Evolutionary conservation across 2,113 vertebrate genomes (phyloP).

Genomic region (Laticauda colubrina): DNA sequence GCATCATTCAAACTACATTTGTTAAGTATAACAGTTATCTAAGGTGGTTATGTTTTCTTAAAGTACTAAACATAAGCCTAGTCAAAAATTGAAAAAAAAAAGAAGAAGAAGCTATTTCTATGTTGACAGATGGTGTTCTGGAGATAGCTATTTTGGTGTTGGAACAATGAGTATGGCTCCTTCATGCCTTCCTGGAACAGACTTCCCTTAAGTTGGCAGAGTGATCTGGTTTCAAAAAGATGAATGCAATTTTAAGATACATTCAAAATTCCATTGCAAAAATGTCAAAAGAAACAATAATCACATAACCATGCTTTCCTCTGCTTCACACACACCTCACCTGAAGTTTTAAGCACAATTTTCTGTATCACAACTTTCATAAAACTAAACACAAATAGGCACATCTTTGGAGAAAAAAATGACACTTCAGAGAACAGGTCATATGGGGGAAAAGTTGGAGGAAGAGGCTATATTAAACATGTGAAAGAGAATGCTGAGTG

Average conservation of each 20-base stretch:
- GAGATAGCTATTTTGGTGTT: background rate
- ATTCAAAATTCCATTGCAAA: background rate
- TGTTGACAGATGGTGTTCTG: background rate
- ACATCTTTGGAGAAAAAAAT: background rate
- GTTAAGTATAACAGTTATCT: background rate
- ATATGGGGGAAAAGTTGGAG: background rate
- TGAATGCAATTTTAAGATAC: background rate
- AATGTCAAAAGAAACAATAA: background rate
- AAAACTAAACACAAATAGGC: background rate
- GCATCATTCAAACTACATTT: background rate
- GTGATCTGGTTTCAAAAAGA: background rate
- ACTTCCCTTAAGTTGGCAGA: background rate
- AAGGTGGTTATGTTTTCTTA: background rate
- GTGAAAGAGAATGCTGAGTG: background rate
- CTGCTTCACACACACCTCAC: background rate
- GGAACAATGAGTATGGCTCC: background rate
- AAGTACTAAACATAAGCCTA: background rate
- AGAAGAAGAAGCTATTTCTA: background rate
- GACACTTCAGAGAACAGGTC: background rate
- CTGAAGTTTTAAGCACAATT: background rate
- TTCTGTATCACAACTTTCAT: background rate
- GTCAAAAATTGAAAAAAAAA: background rate
- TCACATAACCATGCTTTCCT: background rate
- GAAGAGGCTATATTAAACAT: background rate
- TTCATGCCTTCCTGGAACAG: background rate